A percentile compares a stretch with the other conserved stretches of the same genome.
Evolutionary conservation across 2,113 vertebrate genomes (phyloP).

Genomic region (Phocoena sinus): DNA sequence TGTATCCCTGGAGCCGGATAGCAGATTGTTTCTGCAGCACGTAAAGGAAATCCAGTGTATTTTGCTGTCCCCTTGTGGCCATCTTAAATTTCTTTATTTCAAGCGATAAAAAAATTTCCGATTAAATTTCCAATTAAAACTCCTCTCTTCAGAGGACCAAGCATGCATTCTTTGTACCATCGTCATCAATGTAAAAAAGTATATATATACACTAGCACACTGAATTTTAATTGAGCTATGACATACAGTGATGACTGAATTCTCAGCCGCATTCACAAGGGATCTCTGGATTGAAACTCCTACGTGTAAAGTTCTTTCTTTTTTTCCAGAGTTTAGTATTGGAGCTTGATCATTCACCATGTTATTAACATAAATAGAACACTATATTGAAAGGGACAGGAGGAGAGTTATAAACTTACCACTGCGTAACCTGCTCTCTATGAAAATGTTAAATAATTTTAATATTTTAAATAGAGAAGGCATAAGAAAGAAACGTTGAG

Average conservation of each 20-base stretch:
- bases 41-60: slow-evolving; percentile 35
- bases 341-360: background rate
- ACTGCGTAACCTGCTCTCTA: background rate
- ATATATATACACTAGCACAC: background rate
- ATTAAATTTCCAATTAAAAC: slow-evolving; percentile 1
- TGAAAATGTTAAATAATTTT: background rate
- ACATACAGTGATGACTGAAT: background rate
- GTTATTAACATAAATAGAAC: background rate
- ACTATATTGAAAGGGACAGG: background rate
- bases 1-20: background rate
- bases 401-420: background rate
- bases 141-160: background rate
- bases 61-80: slow-evolving; percentile 73
- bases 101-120: background rate
- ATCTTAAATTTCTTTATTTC: background rate
- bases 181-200: background rate
- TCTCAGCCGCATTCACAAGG: background rate
- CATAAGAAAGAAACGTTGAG: background rate
- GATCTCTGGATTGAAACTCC: background rate
- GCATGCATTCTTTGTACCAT: background rate
- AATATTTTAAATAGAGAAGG: background rate
- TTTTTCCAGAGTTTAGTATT: background rate
- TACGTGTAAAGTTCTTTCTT: background rate
- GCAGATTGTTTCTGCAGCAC: accelerated
- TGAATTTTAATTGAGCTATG: background rate